Percentiles rank a stretch among this genome's conserved stretches.
These are phyloP conservation scores for Brachionus sp. DNA, from an alignment of 1,140 invertebrate species.

Conservation along the genomic window DNA sequence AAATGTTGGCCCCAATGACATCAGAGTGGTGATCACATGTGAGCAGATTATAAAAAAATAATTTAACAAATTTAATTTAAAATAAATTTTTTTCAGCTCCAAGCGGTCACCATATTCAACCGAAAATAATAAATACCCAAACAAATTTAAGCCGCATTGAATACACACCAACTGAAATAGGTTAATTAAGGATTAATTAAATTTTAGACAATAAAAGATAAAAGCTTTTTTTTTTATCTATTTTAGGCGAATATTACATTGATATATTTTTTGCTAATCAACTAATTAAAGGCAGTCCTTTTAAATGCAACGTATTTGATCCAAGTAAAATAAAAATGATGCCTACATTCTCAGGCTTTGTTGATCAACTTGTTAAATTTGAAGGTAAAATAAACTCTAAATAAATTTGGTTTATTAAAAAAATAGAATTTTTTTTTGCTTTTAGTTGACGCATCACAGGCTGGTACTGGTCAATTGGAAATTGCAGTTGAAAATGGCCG, in stretches of 20 bases:
- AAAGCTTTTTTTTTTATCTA: neutral
- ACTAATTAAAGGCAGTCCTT: slow-evolving; percentile 51
- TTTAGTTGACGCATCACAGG: slow-evolving; percentile 82
- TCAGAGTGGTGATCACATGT: slow-evolving; percentile 17
- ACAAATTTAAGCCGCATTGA: slow-evolving; percentile 31
- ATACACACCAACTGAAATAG: slow-evolving; percentile 32
- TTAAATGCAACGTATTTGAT: slow-evolving; percentile 55
- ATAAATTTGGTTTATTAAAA: neutral
- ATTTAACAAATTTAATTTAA: neutral
- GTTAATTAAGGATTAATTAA: slow-evolving; percentile 32
- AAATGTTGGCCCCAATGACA: neutral
- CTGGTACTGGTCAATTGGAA: slow-evolving; percentile 92
- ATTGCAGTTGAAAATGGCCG: slow-evolving; percentile 96
- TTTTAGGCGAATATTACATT: slow-evolving; percentile 38
- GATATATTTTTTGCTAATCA: slow-evolving; percentile 39
- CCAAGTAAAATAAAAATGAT: slow-evolving; percentile 53
- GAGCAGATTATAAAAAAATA: neutral
- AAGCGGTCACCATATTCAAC: neutral
- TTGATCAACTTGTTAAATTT: slow-evolving; percentile 57
- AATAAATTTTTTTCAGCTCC: neutral
- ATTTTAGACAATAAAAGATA: neutral
- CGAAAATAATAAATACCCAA: slow-evolving; percentile 21
- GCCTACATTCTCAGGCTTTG: slow-evolving; percentile 54
- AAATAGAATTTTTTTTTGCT: neutral
- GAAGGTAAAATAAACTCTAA: neutral